Evolutionary conservation across 2,888 invertebrate species (phyloP).

Genomic region (Pilophorus perplexus): DNA sequence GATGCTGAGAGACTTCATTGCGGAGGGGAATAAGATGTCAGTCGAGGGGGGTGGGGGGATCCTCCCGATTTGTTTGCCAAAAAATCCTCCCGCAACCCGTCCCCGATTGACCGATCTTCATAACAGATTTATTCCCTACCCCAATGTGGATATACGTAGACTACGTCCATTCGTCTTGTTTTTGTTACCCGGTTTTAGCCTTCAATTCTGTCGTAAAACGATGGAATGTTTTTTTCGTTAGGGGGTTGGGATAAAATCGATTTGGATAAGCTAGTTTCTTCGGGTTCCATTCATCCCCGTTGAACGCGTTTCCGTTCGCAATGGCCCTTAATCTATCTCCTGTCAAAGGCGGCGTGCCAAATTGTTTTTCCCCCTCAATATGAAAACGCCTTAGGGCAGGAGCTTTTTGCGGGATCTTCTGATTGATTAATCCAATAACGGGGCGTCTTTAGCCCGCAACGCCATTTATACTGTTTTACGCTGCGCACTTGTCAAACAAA

Average conservation of each 20-base stretch:
- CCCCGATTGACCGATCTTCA: constrained; percentile 25
- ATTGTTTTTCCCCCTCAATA: background rate
- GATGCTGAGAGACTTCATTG: background rate
- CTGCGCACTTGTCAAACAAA: too few species aligned
- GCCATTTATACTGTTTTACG: too few species aligned
- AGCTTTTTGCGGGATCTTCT: background rate
- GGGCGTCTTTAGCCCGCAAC: too few species aligned
- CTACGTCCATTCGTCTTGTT: too few species aligned
- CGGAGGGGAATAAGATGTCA: background rate
- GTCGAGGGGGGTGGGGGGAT: constrained; percentile 13
- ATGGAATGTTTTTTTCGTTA: too few species aligned
- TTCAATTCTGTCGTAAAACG: too few species aligned
- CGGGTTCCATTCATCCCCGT: too few species aligned
- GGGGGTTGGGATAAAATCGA: too few species aligned
- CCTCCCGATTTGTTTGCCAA: constrained; percentile 21
- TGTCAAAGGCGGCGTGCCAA: constrained; percentile 1
- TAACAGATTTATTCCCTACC: constrained; percentile 19
- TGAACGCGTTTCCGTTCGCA: too few species aligned
- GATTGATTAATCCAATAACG: background rate
- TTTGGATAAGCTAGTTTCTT: constrained; percentile 15
- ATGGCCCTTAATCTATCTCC: constrained; percentile 6
- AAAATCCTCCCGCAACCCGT: constrained; percentile 20
- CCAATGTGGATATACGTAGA: background rate
- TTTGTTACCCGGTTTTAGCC: too few species aligned
- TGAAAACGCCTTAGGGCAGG: background rate